phyloP scores from a whole-genome alignment of 2,797 vertebrate species.

The Myotis pilosus region DNA sequence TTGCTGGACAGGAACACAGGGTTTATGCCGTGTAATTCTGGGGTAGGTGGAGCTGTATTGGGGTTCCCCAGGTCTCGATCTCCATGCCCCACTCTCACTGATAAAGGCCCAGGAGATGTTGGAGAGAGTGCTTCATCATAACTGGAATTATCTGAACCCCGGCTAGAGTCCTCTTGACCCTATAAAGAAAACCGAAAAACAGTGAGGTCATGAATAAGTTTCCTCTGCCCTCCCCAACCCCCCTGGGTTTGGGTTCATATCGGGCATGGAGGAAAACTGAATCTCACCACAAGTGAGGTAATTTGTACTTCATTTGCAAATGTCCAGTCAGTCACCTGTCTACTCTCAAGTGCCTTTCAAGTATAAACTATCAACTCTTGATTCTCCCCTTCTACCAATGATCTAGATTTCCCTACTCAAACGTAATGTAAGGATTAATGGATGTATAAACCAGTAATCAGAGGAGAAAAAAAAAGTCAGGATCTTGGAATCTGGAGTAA shows the following conservation, averaged over 20 bases:
- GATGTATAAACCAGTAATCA: neutral
- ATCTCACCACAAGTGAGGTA: neutral
- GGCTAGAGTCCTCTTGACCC: slow-evolving; percentile 95
- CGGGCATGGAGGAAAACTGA: neutral
- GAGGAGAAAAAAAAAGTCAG: neutral
- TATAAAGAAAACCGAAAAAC: slow-evolving; percentile 20
- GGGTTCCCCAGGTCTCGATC: slow-evolving; percentile 85
- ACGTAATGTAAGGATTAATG: neutral
- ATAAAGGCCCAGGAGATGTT: slow-evolving; percentile 92
- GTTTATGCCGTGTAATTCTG: slow-evolving; percentile 90
- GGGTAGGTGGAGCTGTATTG: slow-evolving; percentile 86
- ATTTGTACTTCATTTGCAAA: neutral
- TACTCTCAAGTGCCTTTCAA: neutral
- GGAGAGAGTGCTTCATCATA: slow-evolving; percentile 93
- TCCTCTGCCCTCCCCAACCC: neutral
- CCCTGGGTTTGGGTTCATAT: neutral
- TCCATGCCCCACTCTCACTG: slow-evolving; percentile 88
- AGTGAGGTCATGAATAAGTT: neutral
- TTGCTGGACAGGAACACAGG: slow-evolving; percentile 92
- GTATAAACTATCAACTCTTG: neutral
- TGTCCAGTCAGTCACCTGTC: neutral
- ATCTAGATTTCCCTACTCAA: neutral
- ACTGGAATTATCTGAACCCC: slow-evolving; percentile 94
- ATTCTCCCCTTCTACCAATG: neutral
- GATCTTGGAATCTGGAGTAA: neutral